phyloP scores from a whole-genome alignment of 2,888 invertebrate species.

The Eumerus sabulonum region DNA sequence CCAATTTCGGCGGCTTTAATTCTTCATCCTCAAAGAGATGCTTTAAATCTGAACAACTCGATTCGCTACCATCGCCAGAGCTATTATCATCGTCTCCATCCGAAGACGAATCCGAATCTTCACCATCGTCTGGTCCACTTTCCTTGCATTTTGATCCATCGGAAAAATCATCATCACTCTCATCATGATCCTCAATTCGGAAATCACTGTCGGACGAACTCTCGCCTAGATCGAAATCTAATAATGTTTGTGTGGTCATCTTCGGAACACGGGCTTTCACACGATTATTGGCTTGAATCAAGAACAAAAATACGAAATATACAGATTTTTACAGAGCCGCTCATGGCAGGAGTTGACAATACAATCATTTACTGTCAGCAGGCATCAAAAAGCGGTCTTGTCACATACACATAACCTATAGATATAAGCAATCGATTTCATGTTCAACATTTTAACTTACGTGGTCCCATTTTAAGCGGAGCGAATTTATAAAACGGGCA shows the following conservation, averaged over 20 bases:
- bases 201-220: constrained; percentile 98
- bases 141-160: constrained; percentile 80
- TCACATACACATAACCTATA: constrained; percentile 62
- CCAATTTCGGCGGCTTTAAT: constrained; percentile 64
- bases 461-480: constrained; percentile 63
- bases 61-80: constrained; percentile 72
- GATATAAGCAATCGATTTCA: constrained; percentile 68
- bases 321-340: constrained; percentile 37
- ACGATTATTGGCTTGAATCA: constrained; percentile 86
- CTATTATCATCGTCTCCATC: constrained; percentile 73
- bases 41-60: constrained; percentile 71
- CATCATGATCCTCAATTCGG: constrained; percentile 90
- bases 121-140: constrained; percentile 81
- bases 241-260: constrained; percentile 84
- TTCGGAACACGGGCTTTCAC: constrained; percentile 87
- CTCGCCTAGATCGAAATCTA: constrained; percentile 92
- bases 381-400: constrained; percentile 74
- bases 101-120: constrained; percentile 64
- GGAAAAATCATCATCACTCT: constrained; percentile 81
- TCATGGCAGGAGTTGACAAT: constrained; percentile 19
- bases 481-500: neutral
- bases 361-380: neutral
- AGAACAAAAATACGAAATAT: constrained; percentile 19
- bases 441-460: constrained; percentile 59
- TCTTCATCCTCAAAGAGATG: constrained; percentile 72